Evolutionary conservation across 2,797 vertebrate species (phyloP).

Genomic region (Pipistrellus nathusii): DNA sequence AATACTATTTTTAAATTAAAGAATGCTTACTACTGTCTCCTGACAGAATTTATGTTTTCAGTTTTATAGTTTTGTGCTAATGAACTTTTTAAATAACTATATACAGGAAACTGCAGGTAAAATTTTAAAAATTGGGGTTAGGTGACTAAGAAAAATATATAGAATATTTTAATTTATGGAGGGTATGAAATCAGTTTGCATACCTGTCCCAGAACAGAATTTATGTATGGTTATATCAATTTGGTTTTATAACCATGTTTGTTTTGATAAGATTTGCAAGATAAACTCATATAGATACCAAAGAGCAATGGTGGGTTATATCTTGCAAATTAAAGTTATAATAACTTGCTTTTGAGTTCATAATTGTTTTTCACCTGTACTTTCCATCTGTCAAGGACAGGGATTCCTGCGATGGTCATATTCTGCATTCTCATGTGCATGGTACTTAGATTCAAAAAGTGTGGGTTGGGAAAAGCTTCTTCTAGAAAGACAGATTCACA

Average conservation of each 20-base stretch:
- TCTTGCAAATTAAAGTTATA: conserved; percentile 40
- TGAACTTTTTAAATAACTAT: conserved; percentile 70
- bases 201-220: conserved; percentile 56
- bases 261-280: conserved; percentile 46
- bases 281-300: conserved; percentile 14
- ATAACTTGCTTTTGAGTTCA: conserved; percentile 58
- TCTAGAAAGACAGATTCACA: conserved; percentile 58
- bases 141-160: conserved; percentile 73
- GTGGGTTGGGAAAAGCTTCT: neutral
- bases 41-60: conserved; percentile 40
- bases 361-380: neutral
- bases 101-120: conserved; percentile 71
- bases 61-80: conserved; percentile 54
- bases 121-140: conserved; percentile 51
- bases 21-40: conserved; percentile 17
- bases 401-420: conserved; percentile 18
- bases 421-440: conserved; percentile 19
- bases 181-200: conserved; percentile 60
- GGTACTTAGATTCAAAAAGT: conserved; percentile 17
- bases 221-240: neutral
- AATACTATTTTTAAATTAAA: conserved; percentile 15
- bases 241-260: neutral
- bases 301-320: conserved; percentile 45
- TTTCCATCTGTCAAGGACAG: conserved; percentile 61
- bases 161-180: conserved; percentile 60